Evolutionary conservation across 1,140 invertebrate species (phyloP).

Genomic region (Bilobella aurantiaca): DNA sequence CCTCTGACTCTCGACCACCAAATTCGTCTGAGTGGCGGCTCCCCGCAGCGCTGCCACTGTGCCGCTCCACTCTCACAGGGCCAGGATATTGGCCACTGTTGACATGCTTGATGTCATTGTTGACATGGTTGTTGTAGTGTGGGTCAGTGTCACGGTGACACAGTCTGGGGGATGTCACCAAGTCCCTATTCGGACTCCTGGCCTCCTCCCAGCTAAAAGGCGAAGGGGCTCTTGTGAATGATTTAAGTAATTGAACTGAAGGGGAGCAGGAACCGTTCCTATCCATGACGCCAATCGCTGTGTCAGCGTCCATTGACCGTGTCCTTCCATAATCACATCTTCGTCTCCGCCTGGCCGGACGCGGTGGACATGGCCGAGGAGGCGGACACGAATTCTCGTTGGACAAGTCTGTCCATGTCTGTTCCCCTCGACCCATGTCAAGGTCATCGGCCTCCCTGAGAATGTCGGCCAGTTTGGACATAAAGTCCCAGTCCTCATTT

Average conservation of each 20-base stretch:
- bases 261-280: neutral
- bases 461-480: constrained; percentile 29
- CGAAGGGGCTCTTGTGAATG: too few species aligned
- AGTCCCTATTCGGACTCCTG: too few species aligned
- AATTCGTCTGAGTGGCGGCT: too few species aligned
- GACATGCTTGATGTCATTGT: too few species aligned
- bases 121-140: too few species aligned
- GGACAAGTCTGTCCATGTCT: neutral
- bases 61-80: too few species aligned
- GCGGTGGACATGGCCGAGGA: constrained; percentile 24
- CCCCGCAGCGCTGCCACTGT: too few species aligned
- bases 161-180: too few species aligned
- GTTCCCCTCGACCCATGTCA: too few species aligned
- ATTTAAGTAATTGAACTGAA: neutral
- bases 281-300: neutral
- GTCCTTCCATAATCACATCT: constrained; percentile 23
- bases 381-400: neutral
- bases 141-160: neutral
- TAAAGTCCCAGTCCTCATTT: constrained; percentile 32
- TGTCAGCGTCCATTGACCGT: constrained; percentile 26
- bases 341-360: constrained; percentile 18
- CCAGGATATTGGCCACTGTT: too few species aligned
- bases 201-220: too few species aligned
- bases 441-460: constrained; percentile 9
- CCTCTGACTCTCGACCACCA: too few species aligned